Evolutionary conservation across 2,113 vertebrate genomes (phyloP).

Genomic region (Pavo muticus): DNA sequence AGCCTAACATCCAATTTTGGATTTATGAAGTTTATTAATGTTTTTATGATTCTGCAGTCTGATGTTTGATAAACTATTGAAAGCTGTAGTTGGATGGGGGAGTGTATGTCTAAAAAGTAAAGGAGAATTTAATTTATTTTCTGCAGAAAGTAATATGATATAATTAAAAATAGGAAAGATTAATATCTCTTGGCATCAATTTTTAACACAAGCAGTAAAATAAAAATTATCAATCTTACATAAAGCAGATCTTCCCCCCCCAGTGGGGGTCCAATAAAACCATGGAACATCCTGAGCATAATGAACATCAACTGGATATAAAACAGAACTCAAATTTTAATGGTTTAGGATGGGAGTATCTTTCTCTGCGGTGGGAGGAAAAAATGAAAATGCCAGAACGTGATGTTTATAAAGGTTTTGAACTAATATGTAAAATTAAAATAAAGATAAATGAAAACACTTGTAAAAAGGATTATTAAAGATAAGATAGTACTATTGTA

Average conservation of each 20-base stretch:
- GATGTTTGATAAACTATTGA: conserved; percentile 15
- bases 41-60: not conserved
- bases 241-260: not conserved
- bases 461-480: conserved; percentile 1
- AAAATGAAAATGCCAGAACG: not conserved
- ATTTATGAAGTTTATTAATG: not conserved
- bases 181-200: conserved; percentile 72
- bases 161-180: conserved; percentile 73
- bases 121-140: conserved; percentile 20
- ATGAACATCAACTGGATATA: conserved; percentile 27
- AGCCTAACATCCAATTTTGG: not conserved
- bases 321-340: conserved; percentile 55
- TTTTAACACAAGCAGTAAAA: conserved; percentile 66
- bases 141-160: conserved; percentile 19
- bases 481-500: not conserved
- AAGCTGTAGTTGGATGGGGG: not conserved
- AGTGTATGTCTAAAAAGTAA: conserved; percentile 2
- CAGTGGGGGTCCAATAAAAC: conserved; percentile 30
- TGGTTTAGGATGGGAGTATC: not conserved
- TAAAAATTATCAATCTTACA: conserved; percentile 37
- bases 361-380: conserved; percentile 19
- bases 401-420: conserved; percentile 32
- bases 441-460: conserved; percentile 29
- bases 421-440: conserved; percentile 10
- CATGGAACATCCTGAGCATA: conserved; percentile 1